Evolutionary conservation across 2,113 vertebrate genomes (phyloP).

Genomic region (Syngnathoides biaculeatus): DNA sequence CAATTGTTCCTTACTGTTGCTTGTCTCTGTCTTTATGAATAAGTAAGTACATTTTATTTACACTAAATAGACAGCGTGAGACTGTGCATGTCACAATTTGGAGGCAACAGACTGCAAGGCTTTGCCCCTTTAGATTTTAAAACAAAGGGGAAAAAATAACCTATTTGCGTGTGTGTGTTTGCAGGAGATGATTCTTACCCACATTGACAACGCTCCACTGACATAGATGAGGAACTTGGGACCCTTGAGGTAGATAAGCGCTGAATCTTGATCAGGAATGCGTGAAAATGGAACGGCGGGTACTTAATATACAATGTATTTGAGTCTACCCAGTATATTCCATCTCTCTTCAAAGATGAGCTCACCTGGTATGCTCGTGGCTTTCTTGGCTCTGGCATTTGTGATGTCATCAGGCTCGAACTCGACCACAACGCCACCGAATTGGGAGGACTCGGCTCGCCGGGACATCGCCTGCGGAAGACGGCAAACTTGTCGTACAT

Average conservation of each 20-base stretch:
- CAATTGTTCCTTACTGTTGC: no score
- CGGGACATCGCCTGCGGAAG: conserved; percentile 62
- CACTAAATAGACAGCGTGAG: no score
- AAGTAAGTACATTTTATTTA: no score
- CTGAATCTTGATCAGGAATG: conserved; percentile 60
- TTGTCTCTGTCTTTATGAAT: no score
- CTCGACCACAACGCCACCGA: conserved; percentile 62
- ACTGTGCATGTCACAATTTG: no score
- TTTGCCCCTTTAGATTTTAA: background rate
- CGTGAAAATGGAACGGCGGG: conserved; percentile 9
- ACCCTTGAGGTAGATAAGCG: conserved; percentile 69
- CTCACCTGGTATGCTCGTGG: conserved; percentile 64
- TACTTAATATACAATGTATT: background rate
- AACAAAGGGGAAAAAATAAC: background rate
- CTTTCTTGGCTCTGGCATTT: conserved; percentile 47
- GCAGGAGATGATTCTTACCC: conserved; percentile 67
- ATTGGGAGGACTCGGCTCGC: conserved; percentile 56
- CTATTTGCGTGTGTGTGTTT: background rate
- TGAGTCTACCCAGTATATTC: background rate
- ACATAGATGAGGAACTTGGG: conserved; percentile 75
- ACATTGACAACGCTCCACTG: conserved; percentile 77
- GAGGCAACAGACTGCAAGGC: background rate
- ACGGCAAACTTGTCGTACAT: conserved; percentile 6
- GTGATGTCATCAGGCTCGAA: conserved; percentile 59
- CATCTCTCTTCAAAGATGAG: conserved; percentile 4